phyloP scores from a whole-genome alignment of 2,797 vertebrate species.

The Caiman crocodilus region DNA sequence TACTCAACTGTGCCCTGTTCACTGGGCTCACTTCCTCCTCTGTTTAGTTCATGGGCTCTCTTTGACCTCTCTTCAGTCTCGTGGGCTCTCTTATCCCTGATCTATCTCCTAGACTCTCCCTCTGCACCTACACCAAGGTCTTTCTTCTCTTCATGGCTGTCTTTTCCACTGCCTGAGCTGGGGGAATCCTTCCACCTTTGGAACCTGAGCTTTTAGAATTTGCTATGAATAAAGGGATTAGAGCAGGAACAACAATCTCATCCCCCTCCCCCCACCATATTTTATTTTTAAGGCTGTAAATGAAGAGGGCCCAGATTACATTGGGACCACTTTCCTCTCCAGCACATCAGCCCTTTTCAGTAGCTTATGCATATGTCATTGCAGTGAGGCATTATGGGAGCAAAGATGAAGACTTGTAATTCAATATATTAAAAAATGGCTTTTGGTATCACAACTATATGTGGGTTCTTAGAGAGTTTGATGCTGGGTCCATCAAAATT shows the following conservation, averaged over 20 bases:
- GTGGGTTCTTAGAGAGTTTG: neutral
- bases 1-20: no score
- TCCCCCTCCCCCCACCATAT: no score
- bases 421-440: neutral
- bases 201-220: neutral
- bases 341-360: neutral
- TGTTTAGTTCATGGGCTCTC: no score
- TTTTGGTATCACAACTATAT: neutral
- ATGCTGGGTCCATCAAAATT: neutral
- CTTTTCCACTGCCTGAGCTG: neutral
- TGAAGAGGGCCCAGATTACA: neutral
- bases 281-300: neutral
- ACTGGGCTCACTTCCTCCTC: no score
- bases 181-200: neutral
- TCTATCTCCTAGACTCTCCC: no score
- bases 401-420: neutral
- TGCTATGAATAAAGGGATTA: accelerated
- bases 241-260: neutral
- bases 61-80: no score
- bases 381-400: neutral
- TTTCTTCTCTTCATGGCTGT: neutral
- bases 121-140: no score
- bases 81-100: no score
- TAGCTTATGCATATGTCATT: neutral
- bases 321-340: neutral